These are phyloP conservation scores for Drosophila fulvimacula DNA, from an alignment of 2,888 invertebrate genomes.

Conservation along the genomic window DNA sequence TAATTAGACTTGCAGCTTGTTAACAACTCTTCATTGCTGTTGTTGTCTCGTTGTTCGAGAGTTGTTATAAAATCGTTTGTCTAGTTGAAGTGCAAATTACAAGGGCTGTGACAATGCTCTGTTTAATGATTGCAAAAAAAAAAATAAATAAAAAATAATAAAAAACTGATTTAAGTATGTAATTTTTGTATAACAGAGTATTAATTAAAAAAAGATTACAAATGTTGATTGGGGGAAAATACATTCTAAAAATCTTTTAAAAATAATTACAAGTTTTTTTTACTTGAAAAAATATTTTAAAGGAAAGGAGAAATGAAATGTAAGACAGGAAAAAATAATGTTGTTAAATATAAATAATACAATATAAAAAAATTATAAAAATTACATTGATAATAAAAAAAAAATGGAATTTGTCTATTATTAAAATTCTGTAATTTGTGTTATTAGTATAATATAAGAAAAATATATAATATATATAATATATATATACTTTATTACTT, in stretches of 20 bases:
- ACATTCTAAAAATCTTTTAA: neutral
- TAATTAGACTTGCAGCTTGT: constrained; percentile 58
- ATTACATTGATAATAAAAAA: too few relatives aligned
- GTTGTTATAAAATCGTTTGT: constrained; percentile 12
- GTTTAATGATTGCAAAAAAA: neutral
- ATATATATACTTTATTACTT: too few relatives aligned
- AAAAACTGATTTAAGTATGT: too few relatives aligned
- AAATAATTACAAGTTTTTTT: neutral
- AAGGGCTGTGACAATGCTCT: neutral
- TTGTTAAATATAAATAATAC: too few relatives aligned
- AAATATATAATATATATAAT: too few relatives aligned
- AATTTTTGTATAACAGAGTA: neutral
- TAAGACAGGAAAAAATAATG: too few relatives aligned
- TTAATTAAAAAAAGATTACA: neutral
- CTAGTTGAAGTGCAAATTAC: constrained; percentile 15
- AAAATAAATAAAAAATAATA: too few relatives aligned
- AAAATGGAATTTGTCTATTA: too few relatives aligned
- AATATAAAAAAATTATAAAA: too few relatives aligned
- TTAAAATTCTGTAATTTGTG: too few relatives aligned
- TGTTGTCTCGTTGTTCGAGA: neutral
- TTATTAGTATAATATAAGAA: too few relatives aligned
- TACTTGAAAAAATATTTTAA: neutral
- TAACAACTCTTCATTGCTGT: constrained; percentile 22
- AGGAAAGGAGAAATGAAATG: too few relatives aligned
- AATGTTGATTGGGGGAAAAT: neutral